Evolutionary conservation across 2,797 vertebrate species (phyloP).

Genomic region (Macropus fuliginosus): DNA sequence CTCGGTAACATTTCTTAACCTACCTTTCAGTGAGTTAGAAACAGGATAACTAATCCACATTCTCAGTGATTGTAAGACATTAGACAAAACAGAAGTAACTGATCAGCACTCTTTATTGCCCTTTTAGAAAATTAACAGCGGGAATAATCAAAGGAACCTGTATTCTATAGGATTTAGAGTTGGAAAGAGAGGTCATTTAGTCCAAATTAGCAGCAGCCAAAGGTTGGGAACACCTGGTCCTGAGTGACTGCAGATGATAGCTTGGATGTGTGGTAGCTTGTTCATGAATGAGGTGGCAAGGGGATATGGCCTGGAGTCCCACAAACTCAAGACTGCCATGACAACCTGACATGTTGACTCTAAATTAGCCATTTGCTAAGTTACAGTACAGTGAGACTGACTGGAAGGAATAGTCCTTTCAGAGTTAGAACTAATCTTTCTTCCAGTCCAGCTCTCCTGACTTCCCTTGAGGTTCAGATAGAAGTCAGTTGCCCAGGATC

Average conservation of each 20-base stretch:
- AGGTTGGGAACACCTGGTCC: background rate
- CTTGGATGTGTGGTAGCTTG: background rate
- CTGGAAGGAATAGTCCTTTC: background rate
- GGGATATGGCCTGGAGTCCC: background rate
- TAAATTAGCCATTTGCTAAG: background rate
- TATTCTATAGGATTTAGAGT: background rate
- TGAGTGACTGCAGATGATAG: background rate
- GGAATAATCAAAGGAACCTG: background rate
- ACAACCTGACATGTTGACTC: background rate
- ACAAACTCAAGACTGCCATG: background rate
- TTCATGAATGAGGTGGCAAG: background rate
- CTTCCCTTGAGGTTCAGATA: background rate
- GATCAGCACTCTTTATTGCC: background rate
- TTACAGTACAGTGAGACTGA: background rate
- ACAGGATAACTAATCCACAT: background rate
- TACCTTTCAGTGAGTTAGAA: background rate
- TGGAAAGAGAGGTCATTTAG: background rate
- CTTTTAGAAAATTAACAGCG: background rate
- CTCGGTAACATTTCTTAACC: background rate
- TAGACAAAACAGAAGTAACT: background rate
- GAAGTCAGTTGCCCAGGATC: background rate
- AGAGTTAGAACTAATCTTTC: background rate
- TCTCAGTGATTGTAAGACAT: background rate
- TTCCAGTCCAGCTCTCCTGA: background rate
- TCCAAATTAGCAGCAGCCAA: background rate